Conservation (phyloP, 2,113 vertebrate species). For the Bubo scandiacus region DNA sequence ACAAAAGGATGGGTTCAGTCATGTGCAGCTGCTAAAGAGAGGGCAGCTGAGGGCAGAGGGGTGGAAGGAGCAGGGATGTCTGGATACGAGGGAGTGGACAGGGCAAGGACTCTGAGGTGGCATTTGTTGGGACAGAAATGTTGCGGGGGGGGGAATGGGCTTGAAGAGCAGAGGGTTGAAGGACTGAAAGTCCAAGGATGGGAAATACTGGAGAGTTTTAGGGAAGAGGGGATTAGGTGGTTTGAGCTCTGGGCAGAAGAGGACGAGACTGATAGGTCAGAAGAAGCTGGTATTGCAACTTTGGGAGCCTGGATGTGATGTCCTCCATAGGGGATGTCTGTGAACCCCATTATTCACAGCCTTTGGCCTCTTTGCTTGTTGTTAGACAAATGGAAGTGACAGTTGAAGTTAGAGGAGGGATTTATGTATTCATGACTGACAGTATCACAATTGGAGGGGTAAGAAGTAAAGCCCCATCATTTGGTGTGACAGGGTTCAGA, state of each 20-base stretch:
- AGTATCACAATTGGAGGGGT: background rate
- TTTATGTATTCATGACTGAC: background rate
- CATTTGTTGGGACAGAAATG: background rate
- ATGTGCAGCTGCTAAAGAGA: constrained; percentile 35
- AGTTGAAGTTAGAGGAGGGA: background rate
- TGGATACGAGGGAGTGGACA: background rate
- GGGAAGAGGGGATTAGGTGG: background rate
- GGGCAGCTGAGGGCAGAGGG: constrained; percentile 28
- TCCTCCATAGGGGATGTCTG: background rate
- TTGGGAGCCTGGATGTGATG: background rate
- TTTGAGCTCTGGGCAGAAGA: background rate
- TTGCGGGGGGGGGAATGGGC: background rate
- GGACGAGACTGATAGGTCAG: background rate
- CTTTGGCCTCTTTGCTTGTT: background rate
- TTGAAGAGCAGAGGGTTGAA: background rate
- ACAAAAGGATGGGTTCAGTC: constrained; percentile 46
- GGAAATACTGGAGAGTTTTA: background rate
- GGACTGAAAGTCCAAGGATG: background rate
- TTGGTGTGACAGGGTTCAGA: background rate
- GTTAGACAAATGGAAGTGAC: background rate
- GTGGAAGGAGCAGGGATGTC: background rate
- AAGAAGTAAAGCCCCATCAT: background rate
- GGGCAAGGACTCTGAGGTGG: background rate
- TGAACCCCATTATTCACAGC: background rate
- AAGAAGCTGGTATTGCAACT: background rate